Percentiles rank a stretch among this genome's conserved stretches.
Conservation (phyloP, 2,113 vertebrate species). For the Thunnus maccoyii region DNA sequence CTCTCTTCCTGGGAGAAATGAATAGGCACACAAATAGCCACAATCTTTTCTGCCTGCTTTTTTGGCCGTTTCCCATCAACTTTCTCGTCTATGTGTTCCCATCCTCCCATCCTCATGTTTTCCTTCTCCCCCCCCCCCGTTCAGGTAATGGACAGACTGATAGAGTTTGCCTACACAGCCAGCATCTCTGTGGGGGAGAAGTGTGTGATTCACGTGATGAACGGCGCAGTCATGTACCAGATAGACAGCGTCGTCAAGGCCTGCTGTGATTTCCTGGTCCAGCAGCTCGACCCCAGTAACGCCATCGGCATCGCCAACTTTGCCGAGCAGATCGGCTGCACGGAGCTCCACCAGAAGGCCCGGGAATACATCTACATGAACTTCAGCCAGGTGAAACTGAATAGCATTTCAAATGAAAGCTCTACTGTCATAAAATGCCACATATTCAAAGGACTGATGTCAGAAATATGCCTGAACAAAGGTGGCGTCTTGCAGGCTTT, state of each 20-base stretch:
- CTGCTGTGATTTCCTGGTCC: constrained; percentile 93
- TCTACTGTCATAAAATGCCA: not conserved
- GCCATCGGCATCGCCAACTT: constrained; percentile 97
- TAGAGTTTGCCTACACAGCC: constrained; percentile 96
- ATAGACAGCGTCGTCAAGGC: constrained; percentile 96
- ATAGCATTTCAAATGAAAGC: not conserved
- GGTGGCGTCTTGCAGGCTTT: not conserved
- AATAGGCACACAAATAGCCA: not conserved
- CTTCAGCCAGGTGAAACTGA: constrained; percentile 90
- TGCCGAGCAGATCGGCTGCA: constrained; percentile 93
- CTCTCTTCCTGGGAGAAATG: not conserved
- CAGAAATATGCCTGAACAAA: not conserved
- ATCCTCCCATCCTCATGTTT: too few relatives aligned
- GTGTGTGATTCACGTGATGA: constrained; percentile 96
- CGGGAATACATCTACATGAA: constrained; percentile 97
- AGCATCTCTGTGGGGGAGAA: constrained; percentile 95
- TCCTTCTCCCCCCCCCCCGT: too few relatives aligned
- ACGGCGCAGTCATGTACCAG: constrained; percentile 97
- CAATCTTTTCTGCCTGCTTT: not conserved
- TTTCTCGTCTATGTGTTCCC: not conserved
- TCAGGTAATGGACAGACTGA: constrained; percentile 92
- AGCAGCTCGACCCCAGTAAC: constrained; percentile 96
- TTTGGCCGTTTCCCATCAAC: not conserved
- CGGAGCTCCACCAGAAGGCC: constrained; percentile 92
- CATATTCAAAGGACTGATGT: too few relatives aligned